These are phyloP conservation scores for Chrysemys picta DNA, from an alignment of 2,113 vertebrate genomes.

Conservation along the genomic window DNA sequence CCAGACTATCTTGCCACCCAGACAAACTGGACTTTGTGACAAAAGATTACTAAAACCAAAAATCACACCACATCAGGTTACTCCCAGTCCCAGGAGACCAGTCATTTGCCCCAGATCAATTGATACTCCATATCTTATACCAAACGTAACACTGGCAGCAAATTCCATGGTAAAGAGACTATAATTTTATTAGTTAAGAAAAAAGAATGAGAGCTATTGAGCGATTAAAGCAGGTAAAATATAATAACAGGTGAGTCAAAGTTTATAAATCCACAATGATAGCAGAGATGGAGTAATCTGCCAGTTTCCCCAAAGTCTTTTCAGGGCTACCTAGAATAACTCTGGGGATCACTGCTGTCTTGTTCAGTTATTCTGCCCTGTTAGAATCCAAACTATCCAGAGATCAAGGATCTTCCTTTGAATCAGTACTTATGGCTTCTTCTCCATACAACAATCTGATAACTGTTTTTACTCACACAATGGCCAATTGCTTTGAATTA, in stretches of 20 bases:
- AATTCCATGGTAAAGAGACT: no score
- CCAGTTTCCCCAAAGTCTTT: neutral
- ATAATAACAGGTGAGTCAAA: neutral
- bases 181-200: no score
- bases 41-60: no score
- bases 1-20: no score
- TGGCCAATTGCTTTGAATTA: neutral
- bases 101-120: no score
- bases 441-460: neutral
- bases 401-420: neutral
- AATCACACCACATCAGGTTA: no score
- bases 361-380: neutral
- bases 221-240: neutral
- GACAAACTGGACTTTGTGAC: no score
- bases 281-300: neutral
- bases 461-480: neutral
- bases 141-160: no score
- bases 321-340: neutral
- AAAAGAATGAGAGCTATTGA: neutral
- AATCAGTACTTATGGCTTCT: neutral
- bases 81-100: no score
- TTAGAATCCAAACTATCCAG: neutral
- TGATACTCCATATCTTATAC: no score
- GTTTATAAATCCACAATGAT: neutral
- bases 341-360: neutral